Conservation (phyloP, 2,888 invertebrate species). For the Drosophila sordidapex region DNA sequence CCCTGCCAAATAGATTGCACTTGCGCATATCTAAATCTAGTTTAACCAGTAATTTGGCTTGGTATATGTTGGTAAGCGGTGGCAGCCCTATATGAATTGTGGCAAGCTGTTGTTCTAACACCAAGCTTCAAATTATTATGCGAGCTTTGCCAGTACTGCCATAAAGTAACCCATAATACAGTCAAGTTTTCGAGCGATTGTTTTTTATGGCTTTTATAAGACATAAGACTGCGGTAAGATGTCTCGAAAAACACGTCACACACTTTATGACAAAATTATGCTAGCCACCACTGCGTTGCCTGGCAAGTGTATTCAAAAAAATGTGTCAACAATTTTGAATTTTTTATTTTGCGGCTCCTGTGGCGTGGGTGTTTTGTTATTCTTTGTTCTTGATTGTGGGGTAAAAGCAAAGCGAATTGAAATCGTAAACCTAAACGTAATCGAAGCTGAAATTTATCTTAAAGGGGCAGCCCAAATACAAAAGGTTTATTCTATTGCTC, state of each 20-base stretch:
- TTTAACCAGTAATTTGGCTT: background rate
- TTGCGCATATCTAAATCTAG: background rate
- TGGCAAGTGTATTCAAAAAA: slow-evolving; percentile 22
- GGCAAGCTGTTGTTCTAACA: too few relatives aligned
- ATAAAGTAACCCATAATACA: background rate
- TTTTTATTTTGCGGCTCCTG: slow-evolving; percentile 50
- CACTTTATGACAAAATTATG: background rate
- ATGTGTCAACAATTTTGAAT: slow-evolving; percentile 66
- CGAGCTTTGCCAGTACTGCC: background rate
- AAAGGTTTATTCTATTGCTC: slow-evolving; percentile 67
- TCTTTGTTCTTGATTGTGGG: slow-evolving; percentile 75
- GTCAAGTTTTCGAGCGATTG: background rate
- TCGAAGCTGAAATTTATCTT: slow-evolving; percentile 61
- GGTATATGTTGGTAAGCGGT: background rate
- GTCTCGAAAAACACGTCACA: background rate
- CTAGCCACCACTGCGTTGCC: background rate
- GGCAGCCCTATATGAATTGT: background rate
- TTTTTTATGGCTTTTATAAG: background rate
- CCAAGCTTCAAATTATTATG: background rate
- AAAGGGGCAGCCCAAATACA: slow-evolving; percentile 35
- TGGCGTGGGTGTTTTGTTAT: slow-evolving; percentile 39
- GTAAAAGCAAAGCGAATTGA: slow-evolving; percentile 74
- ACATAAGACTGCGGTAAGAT: background rate
- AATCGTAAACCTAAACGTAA: slow-evolving; percentile 38
- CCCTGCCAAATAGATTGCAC: background rate